Base-by-base conservation (phyloP, 2,797 vertebrate genomes). In the Diplodus sargus region DNA sequence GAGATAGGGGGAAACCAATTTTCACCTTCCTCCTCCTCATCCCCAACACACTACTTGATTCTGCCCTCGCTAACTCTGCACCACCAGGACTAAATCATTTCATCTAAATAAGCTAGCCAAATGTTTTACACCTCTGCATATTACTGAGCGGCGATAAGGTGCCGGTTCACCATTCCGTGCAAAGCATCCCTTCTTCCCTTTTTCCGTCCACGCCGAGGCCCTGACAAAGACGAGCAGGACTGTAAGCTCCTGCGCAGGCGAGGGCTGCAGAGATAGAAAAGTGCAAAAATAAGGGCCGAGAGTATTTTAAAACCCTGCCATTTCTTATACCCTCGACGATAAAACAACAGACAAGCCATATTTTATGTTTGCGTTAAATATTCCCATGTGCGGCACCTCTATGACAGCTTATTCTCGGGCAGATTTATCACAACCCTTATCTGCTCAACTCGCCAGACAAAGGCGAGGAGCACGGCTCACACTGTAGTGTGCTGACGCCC, bases 301-400 rank as follows among this genome's bases (percentile, higher is more conserved):
- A 84, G 85, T 85, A 89, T 91, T 94, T 93, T 91, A 92, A 93
- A 94, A 82, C 84, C 83, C 65, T 87, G 90, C 85, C 83, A 89
- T 94, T 89, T 87, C 87, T 79, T 93, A 90, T 87, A 84, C 88
- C 89, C 89, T 87, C 42, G 88, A 92, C 87, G 48, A 92, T 94
- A 94, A 94, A 95, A 93, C 91, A 93, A 94, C 85, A 90, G 91
- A 92, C 91, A 90, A 82, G 85, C 83, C 85, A 90, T 94, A 92
- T 92, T 95, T 95, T 94, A 94, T 93, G 93, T 94, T 93, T 92
- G 87, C 68, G 85, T 95, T 95, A 94, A 95, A 95, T 94, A 95
- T 95, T 94, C 94, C 93, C 92, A 81, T 82, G 92, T 85, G 91
- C 79, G 47, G 87, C 90, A 90, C 89, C 90, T 89, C 87, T 81